These are phyloP conservation scores for Therioaphis trifolii DNA, from an alignment of 2,888 invertebrate species.

Conservation along the genomic window DNA sequence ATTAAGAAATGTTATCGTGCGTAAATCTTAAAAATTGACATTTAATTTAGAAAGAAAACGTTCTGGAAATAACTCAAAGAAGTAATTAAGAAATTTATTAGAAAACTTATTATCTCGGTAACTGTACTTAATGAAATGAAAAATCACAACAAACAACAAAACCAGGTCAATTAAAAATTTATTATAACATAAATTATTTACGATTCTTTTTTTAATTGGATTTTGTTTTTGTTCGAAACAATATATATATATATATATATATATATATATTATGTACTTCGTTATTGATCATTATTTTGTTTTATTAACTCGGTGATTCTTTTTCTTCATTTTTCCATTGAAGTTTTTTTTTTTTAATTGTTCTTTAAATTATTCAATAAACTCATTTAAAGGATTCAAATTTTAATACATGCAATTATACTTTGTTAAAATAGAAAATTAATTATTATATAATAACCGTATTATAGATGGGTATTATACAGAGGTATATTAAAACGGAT, in stretches of 20 bases:
- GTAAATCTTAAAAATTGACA: conserved; percentile 52
- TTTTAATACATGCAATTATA: no score
- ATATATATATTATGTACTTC: not conserved
- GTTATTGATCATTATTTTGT: conserved; percentile 52
- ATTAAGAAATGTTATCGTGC: not conserved
- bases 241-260: conserved; percentile 12
- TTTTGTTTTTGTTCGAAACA: conserved; percentile 38
- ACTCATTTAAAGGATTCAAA: not conserved
- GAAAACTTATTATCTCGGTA: conserved; percentile 59
- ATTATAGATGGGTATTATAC: no score
- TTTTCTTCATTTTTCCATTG: conserved; percentile 23
- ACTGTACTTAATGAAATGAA: conserved; percentile 59
- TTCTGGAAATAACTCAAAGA: conserved; percentile 30
- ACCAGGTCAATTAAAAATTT: conserved; percentile 48
- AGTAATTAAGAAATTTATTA: conserved; percentile 61
- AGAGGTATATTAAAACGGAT: no score
- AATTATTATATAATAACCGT: no score
- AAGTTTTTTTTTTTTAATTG: conserved; percentile 19
- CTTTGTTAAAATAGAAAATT: no score
- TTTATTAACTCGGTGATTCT: conserved; percentile 33
- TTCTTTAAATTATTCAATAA: conserved; percentile 41
- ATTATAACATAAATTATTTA: conserved; percentile 57
- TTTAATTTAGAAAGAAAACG: conserved; percentile 37
- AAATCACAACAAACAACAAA: conserved; percentile 50
- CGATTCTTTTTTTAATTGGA: conserved; percentile 51